Percentiles rank a stretch among this genome's conserved stretches.
Conservation (phyloP, 2,113 vertebrate genomes). For the Plotosus lineatus region DNA sequence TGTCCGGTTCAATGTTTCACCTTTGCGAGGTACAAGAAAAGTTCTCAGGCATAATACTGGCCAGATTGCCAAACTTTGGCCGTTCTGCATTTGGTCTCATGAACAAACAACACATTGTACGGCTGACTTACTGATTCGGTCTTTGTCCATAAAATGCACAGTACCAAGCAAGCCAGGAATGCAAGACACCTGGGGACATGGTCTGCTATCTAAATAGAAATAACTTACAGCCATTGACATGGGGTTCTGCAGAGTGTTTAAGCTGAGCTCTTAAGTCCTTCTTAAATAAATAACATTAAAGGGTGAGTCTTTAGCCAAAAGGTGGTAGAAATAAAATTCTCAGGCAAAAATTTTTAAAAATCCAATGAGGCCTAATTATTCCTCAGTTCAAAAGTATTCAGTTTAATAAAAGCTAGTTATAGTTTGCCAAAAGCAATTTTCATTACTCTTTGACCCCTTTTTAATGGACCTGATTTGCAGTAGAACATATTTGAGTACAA, state of each 20-base stretch:
- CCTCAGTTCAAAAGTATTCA: neutral
- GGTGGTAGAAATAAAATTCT: conserved; percentile 22
- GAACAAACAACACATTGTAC: conserved; percentile 9
- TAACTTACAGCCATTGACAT: conserved; percentile 47
- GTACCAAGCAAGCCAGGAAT: conserved; percentile 29
- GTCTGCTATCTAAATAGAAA: conserved; percentile 44
- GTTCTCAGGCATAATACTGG: neutral
- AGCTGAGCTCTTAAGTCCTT: conserved; percentile 46
- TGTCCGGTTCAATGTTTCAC: neutral
- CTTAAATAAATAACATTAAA: conserved; percentile 45
- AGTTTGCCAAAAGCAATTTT: neutral
- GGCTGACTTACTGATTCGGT: neutral
- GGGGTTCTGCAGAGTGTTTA: conserved; percentile 50
- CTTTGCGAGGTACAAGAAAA: neutral
- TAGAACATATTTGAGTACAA: neutral
- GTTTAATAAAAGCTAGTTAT: neutral
- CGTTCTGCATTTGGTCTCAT: neutral
- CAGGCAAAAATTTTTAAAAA: neutral
- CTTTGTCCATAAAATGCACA: conserved; percentile 35
- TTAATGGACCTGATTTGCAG: neutral
- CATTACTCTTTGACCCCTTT: neutral
- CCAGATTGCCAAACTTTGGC: neutral
- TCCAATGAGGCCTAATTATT: neutral
- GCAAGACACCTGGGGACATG: conserved; percentile 43
- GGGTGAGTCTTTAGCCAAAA: conserved; percentile 37